Base-by-base conservation (phyloP, 2,797 vertebrate species). In the Lemur catta region DNA sequence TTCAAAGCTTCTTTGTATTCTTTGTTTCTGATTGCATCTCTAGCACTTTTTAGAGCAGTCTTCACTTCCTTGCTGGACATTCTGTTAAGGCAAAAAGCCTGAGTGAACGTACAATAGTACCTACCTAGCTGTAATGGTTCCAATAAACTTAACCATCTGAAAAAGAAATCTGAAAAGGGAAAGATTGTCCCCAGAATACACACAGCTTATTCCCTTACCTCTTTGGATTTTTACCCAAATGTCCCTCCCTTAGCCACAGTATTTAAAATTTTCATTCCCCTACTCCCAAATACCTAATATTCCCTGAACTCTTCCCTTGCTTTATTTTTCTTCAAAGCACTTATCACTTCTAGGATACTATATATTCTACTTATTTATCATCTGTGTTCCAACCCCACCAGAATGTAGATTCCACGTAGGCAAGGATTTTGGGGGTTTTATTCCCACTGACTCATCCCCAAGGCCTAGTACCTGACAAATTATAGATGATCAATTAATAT, bases 61-160 rank as follows among this genome's bases (percentile, higher is more conserved):
- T 99, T 99, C 30, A 99, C 99, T 98, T 99, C 99, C 98, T 99
- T 99, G 96, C 94, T 99, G 18, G 99, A 99, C 99, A 99, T 99
- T 15, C 93, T 98, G 84, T 79, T 72, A 95, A 94, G 75, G 89
- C 11, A 97, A 92, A 97, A 41, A 63, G 57, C 0, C 4, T 6
- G 20, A 46, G 38, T 30, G 22, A 92, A 81, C 10, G 20, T 33
- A 94, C 4, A 81, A 6, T 76, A 81, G 57, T 41, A 87, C 1
- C 48, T 61, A 33, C 17, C 15, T 80, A 84, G 50, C 12, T 33
- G 11, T 50, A 79, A 46, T 52, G 9, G 72, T 7, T 35, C 8
- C 61, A 95, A 55, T 43, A 69, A 82, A 89, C 1, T 52, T 92
- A 92, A 74, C 18, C 22, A 52, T 8, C 55, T 93, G 76, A 87